phyloP scores from a whole-genome alignment of 2,888 invertebrate genomes.

The Dinocampus coccinellae region DNA sequence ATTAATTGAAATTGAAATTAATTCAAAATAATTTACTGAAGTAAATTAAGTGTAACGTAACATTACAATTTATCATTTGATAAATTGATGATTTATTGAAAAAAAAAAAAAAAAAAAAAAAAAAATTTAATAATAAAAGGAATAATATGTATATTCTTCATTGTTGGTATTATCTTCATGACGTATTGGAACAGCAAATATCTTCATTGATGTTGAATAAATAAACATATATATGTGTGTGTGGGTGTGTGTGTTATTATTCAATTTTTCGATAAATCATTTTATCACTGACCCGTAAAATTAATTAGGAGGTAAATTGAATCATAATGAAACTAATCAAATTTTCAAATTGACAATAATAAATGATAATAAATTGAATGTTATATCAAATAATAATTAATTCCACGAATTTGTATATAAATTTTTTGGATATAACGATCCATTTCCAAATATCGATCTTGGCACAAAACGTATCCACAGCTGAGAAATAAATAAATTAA shows the following conservation, averaged over 20 bases:
- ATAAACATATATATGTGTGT: no score
- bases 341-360: neutral
- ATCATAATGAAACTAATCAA: neutral
- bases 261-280: neutral
- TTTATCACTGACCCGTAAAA: neutral
- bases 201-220: constrained; percentile 32
- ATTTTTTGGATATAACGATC: neutral
- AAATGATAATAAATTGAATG: neutral
- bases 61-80: neutral
- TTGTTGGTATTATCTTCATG: constrained; percentile 25
- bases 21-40: neutral
- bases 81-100: no score
- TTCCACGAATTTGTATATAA: neutral
- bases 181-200: constrained; percentile 4
- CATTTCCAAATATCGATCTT: neutral
- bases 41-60: neutral
- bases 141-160: constrained; percentile 12
- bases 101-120: no score
- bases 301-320: no score
- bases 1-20: no score
- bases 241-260: no score
- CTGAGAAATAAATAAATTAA: neutral
- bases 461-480: neutral
- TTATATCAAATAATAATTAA: neutral
- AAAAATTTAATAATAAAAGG: neutral